Evolutionary conservation across 2,797 vertebrate species (phyloP), one percentile per base, ranked within the genome.

Genomic region (Intellagama lesueurii): DNA sequence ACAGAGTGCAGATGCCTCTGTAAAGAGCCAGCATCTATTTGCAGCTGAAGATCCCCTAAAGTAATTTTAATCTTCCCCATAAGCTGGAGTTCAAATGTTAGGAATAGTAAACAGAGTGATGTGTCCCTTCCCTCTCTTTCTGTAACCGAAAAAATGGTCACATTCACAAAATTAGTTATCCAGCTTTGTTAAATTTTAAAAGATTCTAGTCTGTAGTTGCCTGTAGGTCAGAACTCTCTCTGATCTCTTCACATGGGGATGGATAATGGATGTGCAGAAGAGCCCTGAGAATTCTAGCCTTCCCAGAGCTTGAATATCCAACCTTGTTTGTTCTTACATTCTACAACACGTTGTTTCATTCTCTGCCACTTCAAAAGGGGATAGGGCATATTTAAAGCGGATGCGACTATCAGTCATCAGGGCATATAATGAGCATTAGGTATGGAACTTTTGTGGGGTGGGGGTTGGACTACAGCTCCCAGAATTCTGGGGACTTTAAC

Each of bases 1-100:
- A 92, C 89, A 75, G 40, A 88, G 2, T 86, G 9, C 7, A 83
- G 89, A 83, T 22, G 83, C 11, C 77, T 88, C 92, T 80, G 80
- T 80, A 91, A 17, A 66, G 56, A 70, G 72, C 40, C 0, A 17
- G 2, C 1, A 6, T 79, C 24, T 30, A 82, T 80, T 22, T 49
- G 64, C 14, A 89, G 73, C 2, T 17, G 47, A 89, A 86, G 2
- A 26, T 16, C 35, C 35, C 49, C 24, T 49, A 56, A 88, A 70
- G 17, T 82, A 1, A 19, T 72, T 26, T 83, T 49, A 89, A 90
- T 8, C 2, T 2, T 5, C 12, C 52, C 60, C 17, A 17, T 78
- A 17, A 1, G 5, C 7, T 72, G 9, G 40, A 56, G 5, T 11
- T 14, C 44, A 82, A 76, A 3, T 30, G 7, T 47, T 75, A 35